Evolutionary conservation across 2,113 vertebrate genomes (phyloP).

Genomic region (Coturnix japonica): DNA sequence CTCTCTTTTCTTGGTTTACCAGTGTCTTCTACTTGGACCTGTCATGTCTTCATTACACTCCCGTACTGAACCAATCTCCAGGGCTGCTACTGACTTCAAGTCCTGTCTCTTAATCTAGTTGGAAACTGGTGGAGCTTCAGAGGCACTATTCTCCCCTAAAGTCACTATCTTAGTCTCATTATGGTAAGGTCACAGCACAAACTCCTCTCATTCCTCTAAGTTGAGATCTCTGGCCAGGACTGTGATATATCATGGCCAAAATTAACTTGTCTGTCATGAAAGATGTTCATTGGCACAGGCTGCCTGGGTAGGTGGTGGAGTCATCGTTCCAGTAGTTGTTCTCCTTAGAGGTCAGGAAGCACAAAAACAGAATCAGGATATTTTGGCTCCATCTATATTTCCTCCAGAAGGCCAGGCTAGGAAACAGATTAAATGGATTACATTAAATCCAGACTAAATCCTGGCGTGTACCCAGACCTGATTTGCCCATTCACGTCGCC

Average conservation of each 20-base stretch:
- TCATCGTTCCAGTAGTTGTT: not conserved
- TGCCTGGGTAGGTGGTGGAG: too few species aligned
- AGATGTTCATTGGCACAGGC: not conserved
- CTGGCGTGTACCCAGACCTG: not conserved
- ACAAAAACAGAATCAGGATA: slow-evolving; percentile 2
- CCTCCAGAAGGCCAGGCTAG: slow-evolving; percentile 35
- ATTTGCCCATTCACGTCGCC: not conserved
- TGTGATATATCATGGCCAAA: not conserved
- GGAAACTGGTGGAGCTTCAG: not conserved
- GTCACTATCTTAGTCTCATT: not conserved
- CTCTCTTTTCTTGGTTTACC: not conserved
- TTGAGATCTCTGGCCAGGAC: not conserved
- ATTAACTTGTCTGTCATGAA: not conserved
- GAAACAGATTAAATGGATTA: slow-evolving; percentile 61
- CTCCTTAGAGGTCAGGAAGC: slow-evolving; percentile 8
- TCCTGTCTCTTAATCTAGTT: not conserved
- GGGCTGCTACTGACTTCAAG: not conserved
- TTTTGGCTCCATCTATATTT: slow-evolving; percentile 39
- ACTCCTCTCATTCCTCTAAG: not conserved
- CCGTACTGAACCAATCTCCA: not conserved
- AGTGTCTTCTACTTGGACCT: not conserved
- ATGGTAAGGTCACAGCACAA: not conserved
- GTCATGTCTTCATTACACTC: not conserved
- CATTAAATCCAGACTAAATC: slow-evolving; percentile 60
- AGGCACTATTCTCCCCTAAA: not conserved